These are phyloP conservation scores for Ennomos erosarius DNA, from an alignment of 2,888 invertebrate genomes.

Conservation along the genomic window DNA sequence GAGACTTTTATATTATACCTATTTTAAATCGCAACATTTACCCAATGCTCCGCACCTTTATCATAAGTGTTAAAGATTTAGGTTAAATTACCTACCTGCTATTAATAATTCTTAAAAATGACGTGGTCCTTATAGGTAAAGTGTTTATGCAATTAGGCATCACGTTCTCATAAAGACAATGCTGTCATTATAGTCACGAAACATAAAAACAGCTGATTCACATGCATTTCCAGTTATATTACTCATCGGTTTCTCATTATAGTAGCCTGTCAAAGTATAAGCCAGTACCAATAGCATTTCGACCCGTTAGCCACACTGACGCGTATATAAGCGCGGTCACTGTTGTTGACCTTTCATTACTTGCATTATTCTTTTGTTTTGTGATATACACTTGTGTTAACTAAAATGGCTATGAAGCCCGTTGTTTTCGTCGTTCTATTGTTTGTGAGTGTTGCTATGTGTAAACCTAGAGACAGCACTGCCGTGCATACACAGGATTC, in stretches of 20 bases:
- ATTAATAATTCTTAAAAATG: no score
- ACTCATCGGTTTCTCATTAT: slow-evolving; percentile 34
- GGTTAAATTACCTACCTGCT: no score
- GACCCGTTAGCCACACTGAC: slow-evolving; percentile 11
- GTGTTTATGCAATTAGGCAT: neutral
- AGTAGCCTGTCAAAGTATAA: slow-evolving; percentile 16
- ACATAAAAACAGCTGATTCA: slow-evolving; percentile 31
- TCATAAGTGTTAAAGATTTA: no score
- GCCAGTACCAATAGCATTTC: slow-evolving; percentile 10
- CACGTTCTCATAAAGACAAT: slow-evolving; percentile 6
- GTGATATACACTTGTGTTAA: slow-evolving; percentile 2
- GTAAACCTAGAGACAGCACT: slow-evolving; percentile 50
- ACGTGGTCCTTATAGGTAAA: no score
- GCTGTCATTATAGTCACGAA: slow-evolving; percentile 4
- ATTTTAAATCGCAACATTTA: no score
- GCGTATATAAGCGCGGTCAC: slow-evolving; percentile 27
- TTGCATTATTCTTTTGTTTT: slow-evolving; percentile 34
- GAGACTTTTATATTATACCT: no score
- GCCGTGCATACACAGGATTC: slow-evolving; percentile 25
- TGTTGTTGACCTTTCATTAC: slow-evolving; percentile 49
- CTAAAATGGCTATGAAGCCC: slow-evolving; percentile 27
- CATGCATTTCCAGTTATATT: slow-evolving; percentile 27
- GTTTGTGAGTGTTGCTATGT: slow-evolving; percentile 11
- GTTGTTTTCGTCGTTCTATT: slow-evolving; percentile 19
- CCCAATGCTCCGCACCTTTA: no score